Base-by-base conservation (phyloP, 2,888 invertebrate genomes). In the Yponomeuta plumbellus region DNA sequence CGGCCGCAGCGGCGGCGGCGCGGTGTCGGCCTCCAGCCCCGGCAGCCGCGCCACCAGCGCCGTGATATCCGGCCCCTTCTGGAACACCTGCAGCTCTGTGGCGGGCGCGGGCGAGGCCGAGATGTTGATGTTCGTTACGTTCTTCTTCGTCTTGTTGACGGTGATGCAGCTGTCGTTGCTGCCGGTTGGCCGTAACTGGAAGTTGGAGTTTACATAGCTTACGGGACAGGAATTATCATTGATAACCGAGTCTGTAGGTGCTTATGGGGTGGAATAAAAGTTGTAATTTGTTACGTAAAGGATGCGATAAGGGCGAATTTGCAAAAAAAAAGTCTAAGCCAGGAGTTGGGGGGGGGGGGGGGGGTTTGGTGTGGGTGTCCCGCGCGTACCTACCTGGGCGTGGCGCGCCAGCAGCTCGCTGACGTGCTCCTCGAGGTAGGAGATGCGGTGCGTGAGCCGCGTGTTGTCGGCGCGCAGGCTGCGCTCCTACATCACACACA, bases 341-440 rank as follows among this genome's bases (percentile, higher is more conserved):
- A 13, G 11, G 44, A 44, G 10, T 6, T 4, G 2, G 44, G 2
- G 44, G 4, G 13, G 44, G 44, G 11, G 10, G 13, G 2, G 10
- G 10, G 44, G 4, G 2, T 8, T 2, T 4, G 6, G 44, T 6
- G 44, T 8, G 10, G 10, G 44, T 11, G 44, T 13, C 8, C 6
- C 23, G 61, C 13, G 13, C 8, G 22, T 13, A 0, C 5, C 67
- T 73, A 91, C 85, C 81, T 86, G 85, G 8, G 84, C 71, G 69
- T 88, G 89, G 70, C 89, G 80, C 52, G 84, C 82, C 66, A 94
- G 89, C 64, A 94, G 81, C 73, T 94, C 94, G 0, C 92, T 88
- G 71, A 96, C 96, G 85, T 97, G 97, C 78, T 97, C 97, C 83
- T 97, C 97, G 68, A 97, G 92, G 83, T 97, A 97, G 1, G 96